Conservation (phyloP, 2,113 vertebrate genomes). For the Terrapene triunguis region DNA sequence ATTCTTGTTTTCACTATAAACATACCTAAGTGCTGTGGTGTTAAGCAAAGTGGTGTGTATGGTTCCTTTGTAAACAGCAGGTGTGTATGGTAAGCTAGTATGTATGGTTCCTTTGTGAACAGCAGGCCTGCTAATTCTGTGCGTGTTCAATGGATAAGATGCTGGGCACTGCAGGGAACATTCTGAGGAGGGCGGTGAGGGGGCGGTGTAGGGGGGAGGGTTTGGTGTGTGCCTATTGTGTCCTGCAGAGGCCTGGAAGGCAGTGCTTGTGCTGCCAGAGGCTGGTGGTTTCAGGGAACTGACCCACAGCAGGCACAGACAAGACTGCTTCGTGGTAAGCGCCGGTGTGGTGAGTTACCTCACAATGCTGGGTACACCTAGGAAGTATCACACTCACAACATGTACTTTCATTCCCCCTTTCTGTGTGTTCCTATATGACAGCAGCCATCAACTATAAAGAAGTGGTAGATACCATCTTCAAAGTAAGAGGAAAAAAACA, state of each 20-base stretch:
- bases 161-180: neutral
- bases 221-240: too few species aligned
- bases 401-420: neutral
- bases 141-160: neutral
- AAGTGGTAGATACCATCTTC: neutral
- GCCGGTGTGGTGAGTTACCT: neutral
- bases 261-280: neutral
- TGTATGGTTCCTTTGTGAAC: too few species aligned
- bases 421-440: neutral
- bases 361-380: neutral
- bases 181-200: neutral
- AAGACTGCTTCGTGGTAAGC: neutral
- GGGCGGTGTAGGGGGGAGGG: too few species aligned
- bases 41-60: too few species aligned
- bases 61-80: too few species aligned
- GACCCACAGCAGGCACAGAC: neutral
- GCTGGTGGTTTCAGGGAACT: neutral
- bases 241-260: neutral
- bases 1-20: neutral
- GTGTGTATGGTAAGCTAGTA: too few species aligned
- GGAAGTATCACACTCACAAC: neutral
- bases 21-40: too few species aligned
- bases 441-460: neutral
- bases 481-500: neutral
- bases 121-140: too few species aligned